phyloP scores from a whole-genome alignment of 2,797 vertebrate species.

The Odontamblyopus lacepedii region DNA sequence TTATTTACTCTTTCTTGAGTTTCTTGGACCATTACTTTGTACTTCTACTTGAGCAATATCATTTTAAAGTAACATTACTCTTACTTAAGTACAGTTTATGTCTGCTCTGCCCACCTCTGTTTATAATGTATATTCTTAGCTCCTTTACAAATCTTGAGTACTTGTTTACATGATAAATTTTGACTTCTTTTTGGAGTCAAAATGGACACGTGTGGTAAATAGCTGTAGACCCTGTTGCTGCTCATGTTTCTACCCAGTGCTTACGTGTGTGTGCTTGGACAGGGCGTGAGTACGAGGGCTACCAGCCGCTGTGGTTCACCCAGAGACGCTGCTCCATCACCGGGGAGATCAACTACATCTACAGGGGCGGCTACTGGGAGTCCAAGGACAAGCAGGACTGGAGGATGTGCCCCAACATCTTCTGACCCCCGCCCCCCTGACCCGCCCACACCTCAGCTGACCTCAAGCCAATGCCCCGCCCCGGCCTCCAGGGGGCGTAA shows the following conservation, averaged over 20 bases:
- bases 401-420: conserved; percentile 90
- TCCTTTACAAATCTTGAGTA: neutral
- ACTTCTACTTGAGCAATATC: too few species aligned
- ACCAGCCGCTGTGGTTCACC: conserved; percentile 93
- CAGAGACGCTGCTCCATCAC: conserved; percentile 87
- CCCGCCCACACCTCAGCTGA: neutral
- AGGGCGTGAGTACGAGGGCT: conserved; percentile 89
- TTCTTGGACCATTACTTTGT: too few species aligned
- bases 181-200: neutral
- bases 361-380: conserved; percentile 98
- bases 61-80: too few species aligned
- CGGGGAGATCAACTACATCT: conserved; percentile 88
- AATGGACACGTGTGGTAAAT: neutral
- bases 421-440: conserved; percentile 76
- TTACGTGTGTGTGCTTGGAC: conserved; percentile 18
- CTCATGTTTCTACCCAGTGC: neutral
- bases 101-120: too few species aligned
- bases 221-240: neutral
- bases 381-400: conserved; percentile 92
- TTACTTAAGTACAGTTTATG: too few species aligned
- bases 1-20: too few species aligned
- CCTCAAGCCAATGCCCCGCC: neutral
- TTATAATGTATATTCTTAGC: too few species aligned
- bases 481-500: neutral
- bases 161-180: neutral